phyloP scores from a whole-genome alignment of 1,140 invertebrate species.

The Ridgeia piscesae region DNA sequence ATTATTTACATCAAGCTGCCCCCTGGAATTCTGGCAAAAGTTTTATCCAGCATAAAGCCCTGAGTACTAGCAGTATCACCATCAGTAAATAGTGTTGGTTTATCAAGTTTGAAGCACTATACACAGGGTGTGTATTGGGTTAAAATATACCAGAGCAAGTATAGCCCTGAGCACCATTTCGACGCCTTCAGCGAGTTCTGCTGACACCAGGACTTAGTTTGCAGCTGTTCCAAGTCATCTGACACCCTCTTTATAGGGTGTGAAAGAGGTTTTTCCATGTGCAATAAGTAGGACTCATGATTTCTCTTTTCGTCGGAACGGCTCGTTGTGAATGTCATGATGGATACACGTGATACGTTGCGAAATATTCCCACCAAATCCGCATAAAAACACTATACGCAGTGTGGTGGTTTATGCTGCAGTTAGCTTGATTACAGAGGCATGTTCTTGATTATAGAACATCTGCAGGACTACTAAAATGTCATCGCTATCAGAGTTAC shows the following conservation, averaged over 20 bases:
- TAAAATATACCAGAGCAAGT: background rate
- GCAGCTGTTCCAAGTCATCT: background rate
- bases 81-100: background rate
- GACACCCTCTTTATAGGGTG: background rate
- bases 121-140: background rate
- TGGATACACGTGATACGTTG: background rate
- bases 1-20: too few species aligned
- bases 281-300: background rate
- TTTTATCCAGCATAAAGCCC: too few species aligned
- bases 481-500: too few species aligned
- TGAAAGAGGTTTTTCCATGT: background rate
- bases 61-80: too few species aligned
- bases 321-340: background rate
- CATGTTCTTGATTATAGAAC: too few species aligned
- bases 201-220: background rate
- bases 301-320: background rate
- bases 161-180: background rate
- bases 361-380: background rate
- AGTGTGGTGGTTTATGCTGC: too few species aligned
- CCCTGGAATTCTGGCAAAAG: too few species aligned
- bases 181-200: background rate
- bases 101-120: background rate
- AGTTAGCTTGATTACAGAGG: too few species aligned
- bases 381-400: background rate
- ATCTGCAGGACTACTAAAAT: too few species aligned